A percentile compares a stretch with the other conserved stretches of the same genome.
Evolutionary conservation across 2,797 vertebrate species (phyloP).

Genomic region (Enteromius paludinosus): DNA sequence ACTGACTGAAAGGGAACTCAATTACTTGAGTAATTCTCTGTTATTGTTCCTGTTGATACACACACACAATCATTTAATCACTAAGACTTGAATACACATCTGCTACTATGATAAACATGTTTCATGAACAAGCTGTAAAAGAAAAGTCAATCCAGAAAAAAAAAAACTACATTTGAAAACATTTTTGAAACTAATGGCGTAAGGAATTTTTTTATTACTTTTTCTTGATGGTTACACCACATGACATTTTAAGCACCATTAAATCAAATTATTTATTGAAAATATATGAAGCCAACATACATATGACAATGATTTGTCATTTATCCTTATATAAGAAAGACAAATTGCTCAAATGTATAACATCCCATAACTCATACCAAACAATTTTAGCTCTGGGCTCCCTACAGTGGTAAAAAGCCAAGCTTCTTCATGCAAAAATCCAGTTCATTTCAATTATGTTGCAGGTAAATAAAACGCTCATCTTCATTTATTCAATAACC

Average conservation of each 20-base stretch:
- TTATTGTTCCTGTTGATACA: neutral
- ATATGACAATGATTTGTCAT: neutral
- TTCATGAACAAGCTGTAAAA: neutral
- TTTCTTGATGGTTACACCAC: neutral
- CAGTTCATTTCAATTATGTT: slow-evolving; percentile 8
- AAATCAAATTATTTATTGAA: neutral
- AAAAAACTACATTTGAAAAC: neutral
- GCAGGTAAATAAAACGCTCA: slow-evolving; percentile 44
- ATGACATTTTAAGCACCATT: neutral
- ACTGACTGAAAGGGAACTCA: too few relatives aligned
- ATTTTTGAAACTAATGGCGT: neutral
- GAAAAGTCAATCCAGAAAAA: too few relatives aligned
- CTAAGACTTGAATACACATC: slow-evolving; percentile 1
- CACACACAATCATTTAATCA: neutral
- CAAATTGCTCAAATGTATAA: neutral
- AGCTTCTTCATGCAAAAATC: neutral
- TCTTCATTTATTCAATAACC: slow-evolving; percentile 40
- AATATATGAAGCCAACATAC: neutral
- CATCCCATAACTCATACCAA: neutral
- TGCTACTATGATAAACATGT: neutral
- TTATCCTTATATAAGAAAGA: neutral
- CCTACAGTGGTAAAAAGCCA: neutral
- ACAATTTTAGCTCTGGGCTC: neutral
- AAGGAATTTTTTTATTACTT: neutral
- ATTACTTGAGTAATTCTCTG: neutral